Percentiles rank a stretch among this genome's conserved stretches.
Evolutionary conservation across 2,113 vertebrate genomes (phyloP).

Genomic region (Grammomys dolichurus): DNA sequence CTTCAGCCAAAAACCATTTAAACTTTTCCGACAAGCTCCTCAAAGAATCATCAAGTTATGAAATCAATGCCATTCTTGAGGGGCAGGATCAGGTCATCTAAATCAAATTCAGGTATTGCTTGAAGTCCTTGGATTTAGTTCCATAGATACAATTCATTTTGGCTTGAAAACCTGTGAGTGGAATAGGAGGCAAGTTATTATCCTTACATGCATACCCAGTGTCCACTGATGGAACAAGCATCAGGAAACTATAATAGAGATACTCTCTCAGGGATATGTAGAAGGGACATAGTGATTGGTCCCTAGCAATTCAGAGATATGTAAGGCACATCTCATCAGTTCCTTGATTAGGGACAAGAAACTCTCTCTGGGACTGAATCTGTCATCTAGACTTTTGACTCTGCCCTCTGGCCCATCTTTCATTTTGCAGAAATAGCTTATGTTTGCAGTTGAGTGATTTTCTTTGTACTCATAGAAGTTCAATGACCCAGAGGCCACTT

Average conservation of each 20-base stretch:
- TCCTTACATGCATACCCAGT: neutral
- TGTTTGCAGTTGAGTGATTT: constrained; percentile 27
- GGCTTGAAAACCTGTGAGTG: neutral
- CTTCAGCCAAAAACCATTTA: neutral
- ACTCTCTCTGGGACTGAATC: neutral
- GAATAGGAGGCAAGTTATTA: neutral
- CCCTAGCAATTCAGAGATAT: neutral
- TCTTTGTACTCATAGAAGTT: constrained; percentile 1
- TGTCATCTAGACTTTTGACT: neutral
- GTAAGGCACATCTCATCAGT: neutral
- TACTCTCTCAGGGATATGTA: neutral
- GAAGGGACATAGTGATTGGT: neutral
- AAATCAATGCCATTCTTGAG: neutral
- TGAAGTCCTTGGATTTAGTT: neutral
- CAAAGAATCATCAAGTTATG: constrained; percentile 1
- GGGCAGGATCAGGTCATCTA: neutral
- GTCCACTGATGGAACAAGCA: neutral
- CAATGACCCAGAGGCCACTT: neutral
- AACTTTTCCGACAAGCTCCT: neutral
- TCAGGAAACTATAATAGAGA: neutral
- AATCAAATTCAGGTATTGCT: neutral
- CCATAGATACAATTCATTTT: neutral
- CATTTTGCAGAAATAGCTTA: constrained; percentile 25
- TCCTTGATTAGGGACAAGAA: constrained; percentile 27
- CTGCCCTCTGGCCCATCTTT: neutral